Base-by-base conservation (phyloP, 1,140 invertebrate species). In the Drosophila ficusphila region DNA sequence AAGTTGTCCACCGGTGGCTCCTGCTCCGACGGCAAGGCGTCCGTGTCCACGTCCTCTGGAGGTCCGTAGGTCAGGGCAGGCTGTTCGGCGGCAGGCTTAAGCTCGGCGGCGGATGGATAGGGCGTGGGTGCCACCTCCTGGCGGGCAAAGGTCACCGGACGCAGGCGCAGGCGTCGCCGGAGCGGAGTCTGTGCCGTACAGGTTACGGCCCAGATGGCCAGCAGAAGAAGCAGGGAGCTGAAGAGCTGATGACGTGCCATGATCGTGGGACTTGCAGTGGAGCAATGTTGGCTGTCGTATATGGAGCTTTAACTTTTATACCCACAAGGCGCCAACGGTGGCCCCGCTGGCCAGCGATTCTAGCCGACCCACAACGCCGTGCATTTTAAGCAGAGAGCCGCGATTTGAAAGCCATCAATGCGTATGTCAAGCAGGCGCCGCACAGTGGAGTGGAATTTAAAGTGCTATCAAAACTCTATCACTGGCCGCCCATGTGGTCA, bases 21-120 rank as follows among this genome's bases (percentile, higher is more conserved):
- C 49, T 70, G 51, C 4, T 74, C 79, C 3, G 11, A 70, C 29
- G 71, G 73, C 60, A 82, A 61, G 7, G 42, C 42, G 38, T 44
- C 5, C 16, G 60, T 51, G 54, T 74, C 60, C 4, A 81, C 46
- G 16, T 76, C 77, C 5, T 78, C 71, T 0, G 89, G 89, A 7
- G 89, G 74, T 14, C 89, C 89, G 39, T 90, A 90, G 41, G 76
- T 81, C 16, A 89, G 46, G 2, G 76, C 79, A 0, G 89, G 89
- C 36, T 79, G 52, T 29, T 79, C 74, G 14, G 61, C 19, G 5
- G 62, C 42, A 3, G 89, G 89, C 14, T 90, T 90, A 5, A 90
- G 46, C 34, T 90, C 89, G 14, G 67, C 71, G 2, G 89, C 89
- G 7, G 72, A 68, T 1, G 89, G 89, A 57, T 90, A 90, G 1